phyloP scores from a whole-genome alignment of 2,888 invertebrate species.

The Odontocerum albicorne region DNA sequence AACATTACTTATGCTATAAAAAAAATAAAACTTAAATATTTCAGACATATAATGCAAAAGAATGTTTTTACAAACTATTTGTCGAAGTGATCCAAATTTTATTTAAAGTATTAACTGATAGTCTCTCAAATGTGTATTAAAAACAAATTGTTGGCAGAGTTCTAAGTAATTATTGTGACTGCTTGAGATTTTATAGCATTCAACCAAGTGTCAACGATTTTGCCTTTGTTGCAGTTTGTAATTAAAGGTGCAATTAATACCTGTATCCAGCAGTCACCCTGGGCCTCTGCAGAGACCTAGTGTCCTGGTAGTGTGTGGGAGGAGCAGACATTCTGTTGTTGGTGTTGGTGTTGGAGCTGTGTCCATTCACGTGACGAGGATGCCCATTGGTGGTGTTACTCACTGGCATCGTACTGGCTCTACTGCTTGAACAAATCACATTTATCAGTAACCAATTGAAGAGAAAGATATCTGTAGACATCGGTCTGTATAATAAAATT shows the following conservation, averaged over 20 bases:
- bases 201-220: too few species aligned
- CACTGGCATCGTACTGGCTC: constrained; percentile 37
- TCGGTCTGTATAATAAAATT: too few species aligned
- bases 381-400: constrained; percentile 39
- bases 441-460: not conserved
- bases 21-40: too few species aligned
- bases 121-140: too few species aligned
- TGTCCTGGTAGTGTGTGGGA: constrained; percentile 55
- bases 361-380: constrained; percentile 36
- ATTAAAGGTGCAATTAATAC: constrained; percentile 38
- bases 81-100: too few species aligned
- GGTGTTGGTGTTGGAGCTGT: constrained; percentile 24
- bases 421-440: constrained; percentile 10
- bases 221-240: not conserved
- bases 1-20: not conserved
- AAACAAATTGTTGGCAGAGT: too few species aligned
- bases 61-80: too few species aligned
- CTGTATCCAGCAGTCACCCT: constrained; percentile 42
- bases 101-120: too few species aligned
- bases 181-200: too few species aligned
- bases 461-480: too few species aligned
- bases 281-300: constrained; percentile 64
- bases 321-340: constrained; percentile 38
- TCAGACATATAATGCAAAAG: too few species aligned
- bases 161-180: too few species aligned